Base-by-base conservation (phyloP, 2,888 invertebrate genomes). In the Dinocampus coccinellae region DNA sequence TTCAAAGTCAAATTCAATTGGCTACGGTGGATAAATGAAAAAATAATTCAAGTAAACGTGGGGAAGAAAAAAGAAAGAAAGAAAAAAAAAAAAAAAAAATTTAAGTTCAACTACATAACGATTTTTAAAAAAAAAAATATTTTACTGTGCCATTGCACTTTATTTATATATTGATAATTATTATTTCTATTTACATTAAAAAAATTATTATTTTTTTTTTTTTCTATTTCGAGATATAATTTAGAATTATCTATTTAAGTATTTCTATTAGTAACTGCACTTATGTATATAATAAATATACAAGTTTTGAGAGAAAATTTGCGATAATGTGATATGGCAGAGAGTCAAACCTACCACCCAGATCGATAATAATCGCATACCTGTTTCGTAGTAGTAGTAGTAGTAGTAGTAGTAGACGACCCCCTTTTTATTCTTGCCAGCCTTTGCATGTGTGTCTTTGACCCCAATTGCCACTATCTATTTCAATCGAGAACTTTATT, bases 281-380 rank as follows among this genome's bases (percentile, higher is more conserved):
- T 3, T 39, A 39, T n/a, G 39, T 39, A 39, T 13, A 39, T 39
- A n/a, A 39, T 4, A 39, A n/a, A n/a, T 39, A 58, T 70, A 58
- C 64, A 64, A 57, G 58, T 3, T 58, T 57, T 57, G 39, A 36
- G n/a, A n/a, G n/a, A n/a, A 26, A 33, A 58, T 42, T n/a, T n/a
- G n/a, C n/a, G n/a, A n/a, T n/a, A n/a, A n/a, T 29, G 7, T 7
- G 29, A 4, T 26, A 47, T 58, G 57, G 66, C 39, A 39, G 53
- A 20, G 47, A 66, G 3, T 57, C 26, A 36, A 39, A 66, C n/a
- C 64, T 53, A 52, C 64, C 34, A 34, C 52, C 39, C 39, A 39
- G 66, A 71, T 71, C 71, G 66, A 71, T 71, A 67, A 70, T 66
- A 66, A 70, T 70, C 65, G 66, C 58, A 53, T 70, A 70, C 66